Evolutionary conservation across 37 sponge, comb jelly and placozoan species (phyloP).

Genomic region (Bolinopsis microptera): DNA sequence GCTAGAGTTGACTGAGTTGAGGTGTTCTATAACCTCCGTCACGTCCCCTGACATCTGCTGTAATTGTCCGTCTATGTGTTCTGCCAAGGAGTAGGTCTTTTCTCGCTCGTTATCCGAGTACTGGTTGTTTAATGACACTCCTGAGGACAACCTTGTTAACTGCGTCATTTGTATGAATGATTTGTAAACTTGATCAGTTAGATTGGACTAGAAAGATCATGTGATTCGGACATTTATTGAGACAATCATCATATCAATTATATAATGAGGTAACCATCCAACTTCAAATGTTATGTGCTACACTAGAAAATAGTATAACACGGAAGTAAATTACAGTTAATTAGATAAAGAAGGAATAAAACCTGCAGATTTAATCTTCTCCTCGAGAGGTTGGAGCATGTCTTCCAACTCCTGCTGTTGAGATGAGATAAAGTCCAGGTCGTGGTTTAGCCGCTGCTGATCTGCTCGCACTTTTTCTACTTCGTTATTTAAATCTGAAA

Average conservation of each 20-base stretch:
- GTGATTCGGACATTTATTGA: too few species aligned
- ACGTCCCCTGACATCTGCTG: constrained; percentile 61
- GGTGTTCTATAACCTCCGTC: constrained; percentile 77
- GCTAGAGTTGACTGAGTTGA: constrained; percentile 78
- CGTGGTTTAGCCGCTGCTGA: constrained; percentile 84
- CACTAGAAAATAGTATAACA: not conserved
- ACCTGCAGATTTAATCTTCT: constrained; percentile 64
- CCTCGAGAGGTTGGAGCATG: constrained; percentile 79
- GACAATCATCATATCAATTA: not conserved
- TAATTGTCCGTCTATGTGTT: constrained; percentile 52
- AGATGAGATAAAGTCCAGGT: constrained; percentile 88
- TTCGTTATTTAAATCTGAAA: constrained; percentile 61
- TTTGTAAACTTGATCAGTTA: too few species aligned
- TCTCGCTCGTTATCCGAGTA: constrained; percentile 86
- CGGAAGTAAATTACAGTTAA: not conserved
- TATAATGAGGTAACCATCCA: too few species aligned
- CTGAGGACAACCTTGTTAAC: too few species aligned
- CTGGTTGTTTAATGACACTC: constrained; percentile 67
- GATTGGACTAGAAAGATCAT: too few species aligned
- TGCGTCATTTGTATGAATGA: too few species aligned
- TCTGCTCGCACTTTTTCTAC: constrained; percentile 75
- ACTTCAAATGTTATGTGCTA: too few species aligned
- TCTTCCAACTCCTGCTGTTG: constrained; percentile 94
- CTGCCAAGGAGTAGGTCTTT: constrained; percentile 70
- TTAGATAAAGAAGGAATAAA: not conserved